Evolutionary conservation across 2,113 vertebrate genomes (phyloP).

Genomic region (Tapirus terrestris): DNA sequence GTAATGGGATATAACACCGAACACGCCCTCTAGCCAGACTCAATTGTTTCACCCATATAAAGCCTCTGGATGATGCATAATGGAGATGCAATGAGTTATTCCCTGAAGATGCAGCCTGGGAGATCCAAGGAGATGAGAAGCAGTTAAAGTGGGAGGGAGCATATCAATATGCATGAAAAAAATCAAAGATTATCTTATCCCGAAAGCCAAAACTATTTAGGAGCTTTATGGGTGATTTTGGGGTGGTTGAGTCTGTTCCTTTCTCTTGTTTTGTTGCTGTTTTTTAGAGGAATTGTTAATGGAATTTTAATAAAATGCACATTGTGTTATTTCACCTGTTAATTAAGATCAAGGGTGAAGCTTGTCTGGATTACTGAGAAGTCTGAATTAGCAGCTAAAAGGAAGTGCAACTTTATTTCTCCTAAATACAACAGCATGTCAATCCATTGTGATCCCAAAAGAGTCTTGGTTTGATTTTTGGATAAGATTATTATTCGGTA

Average conservation of each 20-base stretch:
- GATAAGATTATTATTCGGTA: background rate
- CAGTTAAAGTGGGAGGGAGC: background rate
- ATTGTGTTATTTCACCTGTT: background rate
- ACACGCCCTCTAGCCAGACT: background rate
- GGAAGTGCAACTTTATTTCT: background rate
- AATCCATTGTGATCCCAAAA: background rate
- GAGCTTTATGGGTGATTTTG: background rate
- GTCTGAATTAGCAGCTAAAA: background rate
- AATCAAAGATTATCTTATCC: background rate
- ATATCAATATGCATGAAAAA: background rate
- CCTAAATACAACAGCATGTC: background rate
- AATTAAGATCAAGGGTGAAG: background rate
- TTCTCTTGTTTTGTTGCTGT: background rate
- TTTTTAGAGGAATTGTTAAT: background rate
- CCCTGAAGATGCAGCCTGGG: background rate
- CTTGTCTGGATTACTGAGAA: background rate
- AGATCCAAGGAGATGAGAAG: background rate
- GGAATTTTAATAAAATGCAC: background rate
- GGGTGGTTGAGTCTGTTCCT: background rate
- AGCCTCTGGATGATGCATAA: background rate
- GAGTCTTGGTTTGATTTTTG: background rate
- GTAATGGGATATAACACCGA: constrained; percentile 38
- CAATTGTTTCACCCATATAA: background rate
- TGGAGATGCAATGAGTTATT: background rate
- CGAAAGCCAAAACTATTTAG: background rate